These are phyloP conservation scores for Drosophila kohkoa DNA, from an alignment of 1,140 invertebrate species.

Conservation along the genomic window DNA sequence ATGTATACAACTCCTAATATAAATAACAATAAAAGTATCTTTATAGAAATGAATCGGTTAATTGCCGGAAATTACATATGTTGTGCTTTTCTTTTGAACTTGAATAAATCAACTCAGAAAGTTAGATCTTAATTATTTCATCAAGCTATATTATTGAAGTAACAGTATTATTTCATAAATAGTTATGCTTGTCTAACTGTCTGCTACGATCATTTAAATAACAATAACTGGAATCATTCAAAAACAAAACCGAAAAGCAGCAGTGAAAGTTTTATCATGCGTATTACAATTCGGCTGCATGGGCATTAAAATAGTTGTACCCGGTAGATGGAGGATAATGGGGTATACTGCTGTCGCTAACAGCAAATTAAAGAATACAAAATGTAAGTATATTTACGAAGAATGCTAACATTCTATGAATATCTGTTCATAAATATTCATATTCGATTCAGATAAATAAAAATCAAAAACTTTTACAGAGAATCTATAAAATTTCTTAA, in stretches of 20 bases:
- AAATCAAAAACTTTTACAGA: no score
- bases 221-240: constrained; percentile 49
- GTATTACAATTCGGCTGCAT: constrained; percentile 46
- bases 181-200: constrained; percentile 37
- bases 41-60: constrained; percentile 13
- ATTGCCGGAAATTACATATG: constrained; percentile 13
- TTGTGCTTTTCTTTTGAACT: constrained; percentile 4
- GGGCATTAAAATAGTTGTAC: constrained; percentile 44
- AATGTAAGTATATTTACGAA: no score
- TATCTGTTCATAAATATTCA: no score
- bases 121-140: constrained; percentile 39
- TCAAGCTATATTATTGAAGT: constrained; percentile 32
- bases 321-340: background rate
- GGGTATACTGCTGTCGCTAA: background rate
- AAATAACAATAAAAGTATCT: constrained; percentile 9
- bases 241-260: constrained; percentile 35
- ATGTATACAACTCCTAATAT: constrained; percentile 7
- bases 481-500: no score
- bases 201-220: constrained; percentile 44
- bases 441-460: no score
- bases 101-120: constrained; percentile 27
- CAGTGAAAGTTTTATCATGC: constrained; percentile 52
- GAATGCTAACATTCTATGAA: no score
- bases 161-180: constrained; percentile 46
- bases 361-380: no score